Conservation (phyloP, 2,113 vertebrate genomes). For the Daboia siamensis region DNA sequence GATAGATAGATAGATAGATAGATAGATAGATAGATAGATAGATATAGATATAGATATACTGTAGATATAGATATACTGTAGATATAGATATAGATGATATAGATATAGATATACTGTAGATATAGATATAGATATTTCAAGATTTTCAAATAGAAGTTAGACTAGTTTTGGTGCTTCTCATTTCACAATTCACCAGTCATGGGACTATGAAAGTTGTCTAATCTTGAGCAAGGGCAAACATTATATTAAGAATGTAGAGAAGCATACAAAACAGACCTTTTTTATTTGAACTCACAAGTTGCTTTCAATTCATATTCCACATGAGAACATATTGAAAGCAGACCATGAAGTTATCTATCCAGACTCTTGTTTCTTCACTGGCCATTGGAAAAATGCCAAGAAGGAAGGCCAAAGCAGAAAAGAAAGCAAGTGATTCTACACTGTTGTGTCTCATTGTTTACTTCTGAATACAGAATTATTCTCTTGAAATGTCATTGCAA, state of each 20-base stretch:
- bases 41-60: no score
- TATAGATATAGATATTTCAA: neutral
- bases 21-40: no score
- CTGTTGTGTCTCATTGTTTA: neutral
- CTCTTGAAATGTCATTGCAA: neutral
- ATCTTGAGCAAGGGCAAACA: neutral
- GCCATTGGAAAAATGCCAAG: neutral
- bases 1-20: no score
- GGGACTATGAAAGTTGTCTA: neutral
- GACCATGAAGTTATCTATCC: neutral
- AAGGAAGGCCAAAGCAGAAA: neutral
- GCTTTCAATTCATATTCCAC: neutral
- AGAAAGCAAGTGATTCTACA: neutral
- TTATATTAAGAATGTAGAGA: neutral
- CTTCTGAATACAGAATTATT: neutral
- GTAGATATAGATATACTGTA: no score
- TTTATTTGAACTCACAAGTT: neutral
- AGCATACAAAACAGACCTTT: neutral
- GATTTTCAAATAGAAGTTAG: neutral
- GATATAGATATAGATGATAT: no score
- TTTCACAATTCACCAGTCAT: neutral
- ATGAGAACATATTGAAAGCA: neutral
- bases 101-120: no score
- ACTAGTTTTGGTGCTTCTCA: neutral
- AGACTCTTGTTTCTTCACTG: neutral